These are phyloP conservation scores for Triplophysa tibetana DNA, from an alignment of 2,113 vertebrate species.

Conservation along the genomic window DNA sequence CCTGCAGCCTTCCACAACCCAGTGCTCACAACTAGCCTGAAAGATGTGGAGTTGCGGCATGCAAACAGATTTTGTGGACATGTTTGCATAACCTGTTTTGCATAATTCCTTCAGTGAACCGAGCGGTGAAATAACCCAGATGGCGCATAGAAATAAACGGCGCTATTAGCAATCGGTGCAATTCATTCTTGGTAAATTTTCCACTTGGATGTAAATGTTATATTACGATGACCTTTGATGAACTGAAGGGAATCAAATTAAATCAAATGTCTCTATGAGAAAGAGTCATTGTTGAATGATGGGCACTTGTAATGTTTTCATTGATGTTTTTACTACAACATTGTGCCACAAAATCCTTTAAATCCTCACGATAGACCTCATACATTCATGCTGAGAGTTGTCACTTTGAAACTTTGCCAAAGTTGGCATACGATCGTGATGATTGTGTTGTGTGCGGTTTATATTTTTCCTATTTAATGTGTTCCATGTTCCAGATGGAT, in stretches of 20 bases:
- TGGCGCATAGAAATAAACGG: no score
- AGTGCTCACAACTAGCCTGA: no score
- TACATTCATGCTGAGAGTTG: neutral
- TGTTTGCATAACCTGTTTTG: no score
- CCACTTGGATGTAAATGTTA: no score
- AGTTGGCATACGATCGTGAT: no score
- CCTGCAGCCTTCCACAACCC: no score
- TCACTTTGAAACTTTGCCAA: conserved; percentile 11
- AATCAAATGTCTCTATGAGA: neutral
- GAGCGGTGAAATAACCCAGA: no score
- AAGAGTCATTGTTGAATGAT: neutral
- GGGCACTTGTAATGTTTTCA: neutral
- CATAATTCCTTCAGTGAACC: no score
- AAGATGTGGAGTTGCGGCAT: no score
- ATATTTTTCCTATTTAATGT: neutral
- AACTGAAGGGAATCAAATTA: neutral
- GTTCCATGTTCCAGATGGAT: conserved; percentile 1
- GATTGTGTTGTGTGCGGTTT: neutral
- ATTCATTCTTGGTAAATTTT: neutral
- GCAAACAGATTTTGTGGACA: no score
- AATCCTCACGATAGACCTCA: neutral
- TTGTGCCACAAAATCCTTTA: neutral
- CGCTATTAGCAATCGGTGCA: no score
- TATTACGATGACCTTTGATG: neutral
- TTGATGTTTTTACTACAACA: neutral